Conservation (phyloP, 2,797 vertebrate species). For the Pseudocheirus occidentalis region DNA sequence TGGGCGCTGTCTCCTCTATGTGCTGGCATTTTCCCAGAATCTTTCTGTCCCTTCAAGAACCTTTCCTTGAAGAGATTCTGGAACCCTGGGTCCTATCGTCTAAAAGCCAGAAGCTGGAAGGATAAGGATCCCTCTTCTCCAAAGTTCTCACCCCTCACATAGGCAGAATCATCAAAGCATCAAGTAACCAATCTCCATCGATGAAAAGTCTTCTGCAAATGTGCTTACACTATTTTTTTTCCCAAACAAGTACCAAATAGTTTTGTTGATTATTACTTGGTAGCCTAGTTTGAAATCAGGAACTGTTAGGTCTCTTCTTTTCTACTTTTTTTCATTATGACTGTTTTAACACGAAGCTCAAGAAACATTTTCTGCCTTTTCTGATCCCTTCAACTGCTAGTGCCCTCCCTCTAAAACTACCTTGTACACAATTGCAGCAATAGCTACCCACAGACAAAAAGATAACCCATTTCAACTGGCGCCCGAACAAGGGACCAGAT, state of each 20-base stretch:
- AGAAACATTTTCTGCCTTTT: neutral
- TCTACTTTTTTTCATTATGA: neutral
- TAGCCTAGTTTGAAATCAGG: neutral
- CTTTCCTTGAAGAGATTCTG: neutral
- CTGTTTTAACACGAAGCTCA: neutral
- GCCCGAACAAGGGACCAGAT: too few species aligned
- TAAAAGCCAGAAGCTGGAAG: neutral
- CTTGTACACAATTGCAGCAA: too few species aligned
- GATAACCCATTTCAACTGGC: too few species aligned
- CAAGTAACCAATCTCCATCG: neutral
- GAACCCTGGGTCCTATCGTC: neutral
- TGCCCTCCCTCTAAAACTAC: neutral
- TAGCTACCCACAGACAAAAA: too few species aligned
- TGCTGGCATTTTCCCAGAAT: neutral
- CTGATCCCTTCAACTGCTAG: neutral
- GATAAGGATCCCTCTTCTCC: neutral
- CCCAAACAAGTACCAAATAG: neutral
- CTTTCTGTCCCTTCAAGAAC: neutral
- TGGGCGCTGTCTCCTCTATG: neutral
- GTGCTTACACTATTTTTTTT: neutral
- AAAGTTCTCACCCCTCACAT: neutral
- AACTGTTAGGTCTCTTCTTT: neutral
- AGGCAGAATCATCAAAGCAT: neutral
- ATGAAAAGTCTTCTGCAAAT: neutral
- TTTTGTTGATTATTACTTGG: neutral